phyloP scores from a whole-genome alignment of 2,888 invertebrate genomes.

The Phlogophora meticulosa region DNA sequence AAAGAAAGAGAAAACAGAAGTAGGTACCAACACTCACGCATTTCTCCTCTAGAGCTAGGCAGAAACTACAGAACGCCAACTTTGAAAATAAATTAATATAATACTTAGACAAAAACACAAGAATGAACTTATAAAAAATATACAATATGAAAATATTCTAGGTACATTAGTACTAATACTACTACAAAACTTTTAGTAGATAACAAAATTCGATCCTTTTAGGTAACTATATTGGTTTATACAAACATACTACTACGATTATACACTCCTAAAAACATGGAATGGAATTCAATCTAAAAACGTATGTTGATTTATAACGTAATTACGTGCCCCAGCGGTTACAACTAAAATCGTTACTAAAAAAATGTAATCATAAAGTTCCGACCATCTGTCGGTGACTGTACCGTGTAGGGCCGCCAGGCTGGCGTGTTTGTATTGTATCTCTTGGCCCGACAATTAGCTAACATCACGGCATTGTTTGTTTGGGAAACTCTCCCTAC shows the following conservation, averaged over 20 bases:
- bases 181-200: no score
- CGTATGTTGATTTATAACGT: conserved; percentile 29
- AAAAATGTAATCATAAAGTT: conserved; percentile 39
- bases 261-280: not conserved
- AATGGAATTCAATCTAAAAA: conserved; percentile 4
- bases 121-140: no score
- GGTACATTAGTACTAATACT: no score
- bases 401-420: conserved; percentile 42
- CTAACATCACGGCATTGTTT: conserved; percentile 72
- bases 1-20: not conserved
- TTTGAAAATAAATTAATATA: no score
- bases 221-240: not conserved
- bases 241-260: not conserved
- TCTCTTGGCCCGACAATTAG: conserved; percentile 77
- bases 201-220: not conserved
- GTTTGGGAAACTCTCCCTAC: conserved; percentile 58
- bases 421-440: conserved; percentile 68
- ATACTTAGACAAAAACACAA: no score
- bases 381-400: conserved; percentile 34
- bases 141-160: no score
- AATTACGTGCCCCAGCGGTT: conserved; percentile 24
- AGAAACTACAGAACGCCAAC: no score
- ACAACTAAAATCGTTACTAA: conserved; percentile 25
- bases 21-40: no score
- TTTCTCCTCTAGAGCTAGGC: no score